Conservation (phyloP, 2,888 invertebrate species). For the Sesamia inferens region DNA sequence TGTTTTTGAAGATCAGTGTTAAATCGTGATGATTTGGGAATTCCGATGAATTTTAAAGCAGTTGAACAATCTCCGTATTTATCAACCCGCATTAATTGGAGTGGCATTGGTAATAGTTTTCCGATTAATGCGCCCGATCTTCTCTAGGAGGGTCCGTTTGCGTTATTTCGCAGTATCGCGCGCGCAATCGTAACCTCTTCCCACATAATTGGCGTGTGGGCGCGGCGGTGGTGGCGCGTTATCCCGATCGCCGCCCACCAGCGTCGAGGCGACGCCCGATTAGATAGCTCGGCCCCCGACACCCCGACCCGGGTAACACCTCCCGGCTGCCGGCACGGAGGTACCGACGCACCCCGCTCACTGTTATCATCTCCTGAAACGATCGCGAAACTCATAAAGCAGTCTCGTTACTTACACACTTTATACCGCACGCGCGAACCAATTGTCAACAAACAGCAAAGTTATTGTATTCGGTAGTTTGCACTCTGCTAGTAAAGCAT, state of each 20-base stretch:
- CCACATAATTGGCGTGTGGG: constrained; percentile 90
- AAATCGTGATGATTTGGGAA: constrained; percentile 35
- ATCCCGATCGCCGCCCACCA: constrained; percentile 88
- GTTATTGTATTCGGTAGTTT: constrained; percentile 51
- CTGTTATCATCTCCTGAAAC: constrained; percentile 69
- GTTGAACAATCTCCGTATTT: constrained; percentile 71
- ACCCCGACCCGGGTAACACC: constrained; percentile 80
- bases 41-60: constrained; percentile 50
- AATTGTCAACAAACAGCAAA: constrained; percentile 57
- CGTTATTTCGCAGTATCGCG: constrained; percentile 82
- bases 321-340: constrained; percentile 69
- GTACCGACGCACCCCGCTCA: constrained; percentile 62
- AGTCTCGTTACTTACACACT: constrained; percentile 66
- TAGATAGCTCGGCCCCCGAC: constrained; percentile 83
- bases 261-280: constrained; percentile 85
- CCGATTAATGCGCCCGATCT: constrained; percentile 83
- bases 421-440: constrained; percentile 46
- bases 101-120: constrained; percentile 81
- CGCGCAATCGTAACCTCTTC: constrained; percentile 87
- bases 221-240: constrained; percentile 83
- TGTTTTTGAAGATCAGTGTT: constrained; percentile 1
- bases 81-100: constrained; percentile 80
- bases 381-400: constrained; percentile 69
- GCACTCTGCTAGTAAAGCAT: constrained; percentile 9
- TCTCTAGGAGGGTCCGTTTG: constrained; percentile 81